Evolutionary conservation across 2,113 vertebrate species (phyloP).

Genomic region (Anhinga anhinga): DNA sequence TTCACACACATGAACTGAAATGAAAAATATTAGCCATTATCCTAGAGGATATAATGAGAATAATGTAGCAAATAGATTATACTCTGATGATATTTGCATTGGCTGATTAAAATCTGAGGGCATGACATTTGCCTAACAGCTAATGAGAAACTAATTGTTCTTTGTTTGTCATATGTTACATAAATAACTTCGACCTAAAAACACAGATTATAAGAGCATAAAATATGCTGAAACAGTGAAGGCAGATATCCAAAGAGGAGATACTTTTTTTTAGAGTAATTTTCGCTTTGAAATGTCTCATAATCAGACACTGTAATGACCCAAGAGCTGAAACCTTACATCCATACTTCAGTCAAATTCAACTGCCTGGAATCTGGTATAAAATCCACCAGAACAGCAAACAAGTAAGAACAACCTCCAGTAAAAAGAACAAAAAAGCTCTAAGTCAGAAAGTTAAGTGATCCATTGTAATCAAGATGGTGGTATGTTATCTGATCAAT

Average conservation of each 20-base stretch:
- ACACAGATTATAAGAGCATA: neutral
- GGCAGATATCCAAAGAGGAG: neutral
- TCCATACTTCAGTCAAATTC: neutral
- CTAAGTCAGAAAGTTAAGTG: neutral
- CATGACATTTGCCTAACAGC: constrained; percentile 14
- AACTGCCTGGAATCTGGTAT: neutral
- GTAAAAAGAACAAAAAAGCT: neutral
- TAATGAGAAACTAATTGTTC: constrained; percentile 33
- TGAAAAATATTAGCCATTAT: neutral
- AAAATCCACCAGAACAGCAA: neutral
- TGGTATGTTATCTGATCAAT: neutral
- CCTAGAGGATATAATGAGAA: neutral
- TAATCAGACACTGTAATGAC: neutral
- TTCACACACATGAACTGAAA: neutral
- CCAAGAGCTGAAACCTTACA: neutral
- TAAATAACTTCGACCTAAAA: neutral
- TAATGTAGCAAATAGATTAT: neutral
- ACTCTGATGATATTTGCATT: neutral
- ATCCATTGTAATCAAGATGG: neutral
- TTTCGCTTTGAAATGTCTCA: neutral
- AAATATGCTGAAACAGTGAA: neutral
- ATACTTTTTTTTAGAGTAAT: neutral
- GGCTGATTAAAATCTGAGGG: constrained; percentile 15
- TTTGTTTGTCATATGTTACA: neutral
- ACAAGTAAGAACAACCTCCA: neutral